Evolutionary conservation across 2,888 invertebrate genomes (phyloP).

Genomic region (Ceramica pisi): DNA sequence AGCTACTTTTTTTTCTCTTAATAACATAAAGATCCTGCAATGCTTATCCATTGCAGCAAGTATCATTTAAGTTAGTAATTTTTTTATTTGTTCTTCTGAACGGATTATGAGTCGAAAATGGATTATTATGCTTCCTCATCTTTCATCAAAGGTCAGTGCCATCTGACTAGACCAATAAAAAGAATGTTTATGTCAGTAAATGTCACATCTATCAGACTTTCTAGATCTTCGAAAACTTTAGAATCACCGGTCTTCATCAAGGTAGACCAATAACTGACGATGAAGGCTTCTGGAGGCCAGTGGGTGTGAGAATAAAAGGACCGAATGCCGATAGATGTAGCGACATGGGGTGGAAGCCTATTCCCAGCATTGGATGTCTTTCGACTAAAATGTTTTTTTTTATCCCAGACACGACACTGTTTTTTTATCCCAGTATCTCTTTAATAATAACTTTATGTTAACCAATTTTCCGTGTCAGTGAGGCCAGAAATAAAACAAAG

Average conservation of each 20-base stretch:
- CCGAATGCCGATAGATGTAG: too few species aligned
- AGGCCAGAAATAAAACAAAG: slow-evolving; percentile 52
- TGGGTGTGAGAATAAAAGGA: not conserved
- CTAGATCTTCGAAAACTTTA: not conserved
- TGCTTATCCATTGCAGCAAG: too few species aligned
- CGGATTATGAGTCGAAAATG: not conserved
- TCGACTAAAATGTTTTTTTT: not conserved
- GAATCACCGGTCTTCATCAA: not conserved
- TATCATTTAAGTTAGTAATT: too few species aligned
- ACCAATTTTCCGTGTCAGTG: slow-evolving; percentile 9
- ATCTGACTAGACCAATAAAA: slow-evolving; percentile 1
- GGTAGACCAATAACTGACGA: not conserved
- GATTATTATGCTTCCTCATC: not conserved
- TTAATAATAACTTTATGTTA: not conserved
- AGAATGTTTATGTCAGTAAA: not conserved
- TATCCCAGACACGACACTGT: not conserved
- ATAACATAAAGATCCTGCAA: too few species aligned
- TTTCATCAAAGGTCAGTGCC: slow-evolving; percentile 3
- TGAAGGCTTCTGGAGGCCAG: not conserved
- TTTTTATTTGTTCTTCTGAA: too few species aligned
- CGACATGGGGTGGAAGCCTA: too few species aligned
- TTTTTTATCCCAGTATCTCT: not conserved
- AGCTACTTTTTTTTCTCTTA: too few species aligned
- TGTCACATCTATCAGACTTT: not conserved
- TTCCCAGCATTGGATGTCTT: too few species aligned